Evolutionary conservation across 1,140 invertebrate species (phyloP), one percentile per base, ranked within the genome.

Genomic region (Parapsyche elsis): DNA sequence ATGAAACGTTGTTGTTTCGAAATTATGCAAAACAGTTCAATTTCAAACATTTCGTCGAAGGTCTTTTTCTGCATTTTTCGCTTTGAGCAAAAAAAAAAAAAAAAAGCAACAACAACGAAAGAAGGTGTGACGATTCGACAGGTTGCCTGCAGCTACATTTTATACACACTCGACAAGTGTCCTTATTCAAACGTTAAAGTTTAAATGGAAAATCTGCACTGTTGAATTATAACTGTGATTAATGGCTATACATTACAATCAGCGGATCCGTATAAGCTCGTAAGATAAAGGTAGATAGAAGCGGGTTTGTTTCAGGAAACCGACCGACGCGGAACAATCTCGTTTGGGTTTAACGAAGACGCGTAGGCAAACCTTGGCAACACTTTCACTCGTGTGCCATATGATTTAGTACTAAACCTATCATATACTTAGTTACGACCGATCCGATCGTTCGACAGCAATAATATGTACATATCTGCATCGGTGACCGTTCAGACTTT

Each of bases 381-480:
- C 71, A 75, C 71, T 75, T 75, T 75, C 71, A 75, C 71, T 44
- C 49, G 2, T 1, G 71, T 53, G 44, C 70, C n/a, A 23, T 53
- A 57, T 75, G 71, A 75, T 75, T 75, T 75, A 75, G 10, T 75
- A 53, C 10, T 14, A 53, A 53, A 53, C 2, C 49, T 10, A 53
- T 53, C 10, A 10, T 53, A 53, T 12, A 53, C 16, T 53, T 4
- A 53, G 12, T 4, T 53, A 46, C 12, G 45, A 7, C 5, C 45
- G 45, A 46, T 61, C 16, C 14, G 57, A 61, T 16, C 57, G 21
- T 9, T 61, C 21, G 24, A 12, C 19, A 21, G 19, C 12, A 67
- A 21, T 21, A 26, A 67, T 67, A 14, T n/a, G n/a, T n/a, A n/a
- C n/a, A n/a, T n/a, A 38, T 38, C 30, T 38, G 30, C 30, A 38